These are phyloP conservation scores for Lagopus leucura DNA, from an alignment of 2,113 vertebrate genomes.

Conservation along the genomic window DNA sequence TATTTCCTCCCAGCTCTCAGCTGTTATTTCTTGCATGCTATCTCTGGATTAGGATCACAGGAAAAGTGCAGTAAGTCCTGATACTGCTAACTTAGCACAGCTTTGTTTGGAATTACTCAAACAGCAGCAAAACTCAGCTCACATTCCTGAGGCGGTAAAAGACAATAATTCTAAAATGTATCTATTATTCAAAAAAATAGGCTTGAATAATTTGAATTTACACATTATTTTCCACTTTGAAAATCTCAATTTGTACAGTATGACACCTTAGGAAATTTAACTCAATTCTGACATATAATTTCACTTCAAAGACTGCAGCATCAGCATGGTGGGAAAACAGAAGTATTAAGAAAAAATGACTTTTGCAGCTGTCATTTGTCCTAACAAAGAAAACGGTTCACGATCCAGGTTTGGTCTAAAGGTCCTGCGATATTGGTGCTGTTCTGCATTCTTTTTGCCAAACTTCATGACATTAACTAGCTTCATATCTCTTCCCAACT, in stretches of 20 bases:
- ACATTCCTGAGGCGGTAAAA: not conserved
- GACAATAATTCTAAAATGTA: not conserved
- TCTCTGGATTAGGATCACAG: not conserved
- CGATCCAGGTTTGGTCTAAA: not conserved
- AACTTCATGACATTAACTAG: not conserved
- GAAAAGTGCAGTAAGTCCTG: not conserved
- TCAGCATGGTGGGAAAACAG: not conserved
- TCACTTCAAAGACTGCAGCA: not conserved
- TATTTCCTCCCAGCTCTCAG: not conserved
- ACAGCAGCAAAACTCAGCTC: conserved; percentile 20
- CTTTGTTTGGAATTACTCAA: not conserved
- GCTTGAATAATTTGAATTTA: not conserved
- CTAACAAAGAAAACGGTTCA: rapidly evolving
- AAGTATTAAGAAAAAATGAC: not conserved
- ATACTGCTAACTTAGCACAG: not conserved
- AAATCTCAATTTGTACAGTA: not conserved
- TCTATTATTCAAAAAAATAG: not conserved
- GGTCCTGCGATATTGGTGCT: not conserved
- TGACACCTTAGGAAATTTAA: not conserved
- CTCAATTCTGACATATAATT: not conserved
- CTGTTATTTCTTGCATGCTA: not conserved
- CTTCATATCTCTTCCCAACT: rapidly evolving
- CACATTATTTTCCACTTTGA: conserved; percentile 45
- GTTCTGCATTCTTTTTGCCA: not conserved
- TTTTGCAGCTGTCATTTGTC: not conserved